phyloP scores from a whole-genome alignment of 2,113 vertebrate species.

The Bombycilla garrulus region DNA sequence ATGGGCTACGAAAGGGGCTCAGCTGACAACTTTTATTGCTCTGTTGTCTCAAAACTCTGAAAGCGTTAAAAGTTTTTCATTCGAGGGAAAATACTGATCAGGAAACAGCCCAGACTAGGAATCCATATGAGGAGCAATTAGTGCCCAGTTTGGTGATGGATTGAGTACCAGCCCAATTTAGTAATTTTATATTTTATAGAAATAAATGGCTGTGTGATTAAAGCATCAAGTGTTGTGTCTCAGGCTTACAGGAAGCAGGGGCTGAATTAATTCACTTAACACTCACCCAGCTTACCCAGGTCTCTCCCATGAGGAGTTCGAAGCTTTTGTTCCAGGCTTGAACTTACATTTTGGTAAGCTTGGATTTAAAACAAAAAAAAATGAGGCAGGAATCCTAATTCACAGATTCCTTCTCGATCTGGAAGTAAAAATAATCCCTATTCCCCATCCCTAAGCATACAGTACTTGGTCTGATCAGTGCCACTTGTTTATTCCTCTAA shows the following conservation, averaged over 20 bases:
- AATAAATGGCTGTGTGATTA: neutral
- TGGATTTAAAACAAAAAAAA: neutral
- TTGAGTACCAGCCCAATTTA: neutral
- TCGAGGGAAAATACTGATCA: neutral
- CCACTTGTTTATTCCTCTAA: neutral
- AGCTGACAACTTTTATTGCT: neutral
- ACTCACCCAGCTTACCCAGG: neutral
- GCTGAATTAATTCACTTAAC: neutral
- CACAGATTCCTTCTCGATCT: neutral
- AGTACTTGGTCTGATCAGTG: neutral
- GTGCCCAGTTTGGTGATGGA: neutral
- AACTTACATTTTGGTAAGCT: neutral
- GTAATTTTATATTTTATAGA: neutral
- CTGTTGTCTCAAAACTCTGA: neutral
- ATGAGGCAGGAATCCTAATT: neutral
- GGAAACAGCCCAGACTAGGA: neutral
- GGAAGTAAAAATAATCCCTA: neutral
- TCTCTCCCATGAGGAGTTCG: neutral
- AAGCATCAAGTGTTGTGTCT: neutral
- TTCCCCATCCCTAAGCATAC: neutral
- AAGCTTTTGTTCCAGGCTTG: neutral
- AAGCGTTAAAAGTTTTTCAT: neutral
- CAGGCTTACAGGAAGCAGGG: neutral
- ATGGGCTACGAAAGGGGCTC: rapidly evolving
- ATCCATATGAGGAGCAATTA: neutral